These are phyloP conservation scores for Rhingia campestris DNA, from an alignment of 2,888 invertebrate species.

Conservation along the genomic window DNA sequence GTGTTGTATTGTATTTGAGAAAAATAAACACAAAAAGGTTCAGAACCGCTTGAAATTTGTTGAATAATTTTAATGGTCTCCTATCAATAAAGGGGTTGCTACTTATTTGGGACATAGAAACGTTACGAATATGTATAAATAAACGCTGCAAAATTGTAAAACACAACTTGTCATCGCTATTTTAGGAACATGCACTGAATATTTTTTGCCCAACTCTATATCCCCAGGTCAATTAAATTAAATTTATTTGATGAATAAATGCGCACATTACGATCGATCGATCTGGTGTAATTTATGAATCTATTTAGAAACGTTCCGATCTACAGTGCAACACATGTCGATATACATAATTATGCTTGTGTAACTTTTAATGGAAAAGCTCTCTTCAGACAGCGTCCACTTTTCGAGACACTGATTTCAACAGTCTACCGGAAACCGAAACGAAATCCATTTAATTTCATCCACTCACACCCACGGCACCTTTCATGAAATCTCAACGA, in stretches of 20 bases:
- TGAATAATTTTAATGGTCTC: too few relatives aligned
- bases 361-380: conserved; percentile 36
- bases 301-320: neutral
- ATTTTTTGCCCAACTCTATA: too few relatives aligned
- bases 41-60: too few relatives aligned
- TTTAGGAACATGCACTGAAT: too few relatives aligned
- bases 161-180: too few relatives aligned
- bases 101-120: too few relatives aligned
- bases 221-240: neutral
- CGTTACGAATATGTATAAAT: too few relatives aligned
- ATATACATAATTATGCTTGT: conserved; percentile 12
- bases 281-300: neutral
- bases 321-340: conserved; percentile 10
- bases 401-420: conserved; percentile 7
- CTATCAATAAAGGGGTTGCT: too few relatives aligned
- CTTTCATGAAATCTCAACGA: conserved; percentile 1
- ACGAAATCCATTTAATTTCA: conserved; percentile 7
- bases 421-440: conserved; percentile 2
- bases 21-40: too few relatives aligned
- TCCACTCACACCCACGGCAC: neutral
- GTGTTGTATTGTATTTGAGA: too few relatives aligned
- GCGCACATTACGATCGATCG: neutral
- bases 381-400: neutral
- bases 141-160: too few relatives aligned
- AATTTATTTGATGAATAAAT: neutral